Evolutionary conservation across 1,140 invertebrate species (phyloP).

Genomic region (Procambarus clarkii): DNA sequence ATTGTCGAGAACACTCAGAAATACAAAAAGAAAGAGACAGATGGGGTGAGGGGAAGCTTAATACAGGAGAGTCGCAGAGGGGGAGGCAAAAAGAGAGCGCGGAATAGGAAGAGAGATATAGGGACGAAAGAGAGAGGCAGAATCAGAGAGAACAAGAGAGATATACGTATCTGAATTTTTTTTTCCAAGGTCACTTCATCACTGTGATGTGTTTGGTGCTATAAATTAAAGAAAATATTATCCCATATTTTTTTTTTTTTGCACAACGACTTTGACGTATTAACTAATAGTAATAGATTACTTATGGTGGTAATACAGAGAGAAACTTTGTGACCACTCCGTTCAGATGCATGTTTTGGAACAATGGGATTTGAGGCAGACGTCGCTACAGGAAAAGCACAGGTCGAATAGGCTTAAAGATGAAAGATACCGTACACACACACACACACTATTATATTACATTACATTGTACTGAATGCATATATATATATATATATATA

Average conservation of each 20-base stretch:
- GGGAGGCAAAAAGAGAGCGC: neutral
- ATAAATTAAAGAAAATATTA: too few relatives aligned
- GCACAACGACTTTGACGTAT: neutral
- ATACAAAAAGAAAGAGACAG: neutral
- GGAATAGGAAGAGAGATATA: neutral
- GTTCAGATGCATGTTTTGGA: too few relatives aligned
- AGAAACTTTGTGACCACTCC: too few relatives aligned
- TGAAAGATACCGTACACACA: too few relatives aligned
- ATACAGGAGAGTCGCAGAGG: neutral
- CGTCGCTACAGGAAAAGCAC: too few relatives aligned
- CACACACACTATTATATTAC: too few relatives aligned
- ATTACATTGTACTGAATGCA: neutral
- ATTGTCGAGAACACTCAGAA: neutral
- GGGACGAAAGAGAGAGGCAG: neutral
- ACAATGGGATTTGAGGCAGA: too few relatives aligned
- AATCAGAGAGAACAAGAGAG: neutral
- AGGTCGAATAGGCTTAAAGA: too few relatives aligned
- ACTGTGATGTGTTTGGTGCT: too few relatives aligned
- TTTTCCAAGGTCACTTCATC: too few relatives aligned
- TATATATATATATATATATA: slow-evolving; percentile 16
- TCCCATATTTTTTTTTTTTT: neutral
- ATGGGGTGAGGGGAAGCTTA: neutral
- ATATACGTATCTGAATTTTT: neutral
- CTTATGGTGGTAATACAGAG: too few relatives aligned
- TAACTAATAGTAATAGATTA: too few relatives aligned